Conservation (phyloP, 2,797 vertebrate genomes). For the Gymnothorax reevesii region DNA sequence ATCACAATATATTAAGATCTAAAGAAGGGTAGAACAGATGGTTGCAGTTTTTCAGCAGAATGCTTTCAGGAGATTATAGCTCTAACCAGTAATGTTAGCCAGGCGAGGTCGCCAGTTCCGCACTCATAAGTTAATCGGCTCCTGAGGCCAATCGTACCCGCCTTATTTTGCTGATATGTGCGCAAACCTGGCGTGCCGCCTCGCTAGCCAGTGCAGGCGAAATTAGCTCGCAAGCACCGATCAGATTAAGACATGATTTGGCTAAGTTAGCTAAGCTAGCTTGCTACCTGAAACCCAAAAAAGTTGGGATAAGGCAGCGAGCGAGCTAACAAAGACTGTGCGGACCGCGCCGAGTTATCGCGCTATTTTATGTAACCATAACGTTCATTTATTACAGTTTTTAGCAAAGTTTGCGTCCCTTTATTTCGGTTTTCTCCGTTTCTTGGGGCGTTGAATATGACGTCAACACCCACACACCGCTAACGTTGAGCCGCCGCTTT, state of each 20-base stretch:
- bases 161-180: neutral
- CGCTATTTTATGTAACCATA: neutral
- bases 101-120: neutral
- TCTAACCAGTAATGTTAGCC: too few species aligned
- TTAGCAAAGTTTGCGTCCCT: too few species aligned
- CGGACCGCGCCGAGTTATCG: neutral
- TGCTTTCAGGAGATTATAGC: too few species aligned
- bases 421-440: neutral
- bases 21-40: too few species aligned
- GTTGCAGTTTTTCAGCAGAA: too few species aligned
- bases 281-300: too few species aligned
- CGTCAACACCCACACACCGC: conserved; percentile 3
- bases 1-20: too few species aligned
- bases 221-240: neutral
- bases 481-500: neutral
- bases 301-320: neutral
- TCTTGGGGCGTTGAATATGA: neutral
- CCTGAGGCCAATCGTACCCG: neutral
- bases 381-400: too few species aligned
- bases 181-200: neutral
- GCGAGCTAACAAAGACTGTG: neutral
- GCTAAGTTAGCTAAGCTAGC: too few species aligned
- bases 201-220: neutral
- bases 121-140: neutral
- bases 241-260: neutral